A percentile compares a stretch with the other conserved stretches of the same genome.
phyloP scores from a whole-genome alignment of 2,888 invertebrate species.

The Nowickia ferox region DNA sequence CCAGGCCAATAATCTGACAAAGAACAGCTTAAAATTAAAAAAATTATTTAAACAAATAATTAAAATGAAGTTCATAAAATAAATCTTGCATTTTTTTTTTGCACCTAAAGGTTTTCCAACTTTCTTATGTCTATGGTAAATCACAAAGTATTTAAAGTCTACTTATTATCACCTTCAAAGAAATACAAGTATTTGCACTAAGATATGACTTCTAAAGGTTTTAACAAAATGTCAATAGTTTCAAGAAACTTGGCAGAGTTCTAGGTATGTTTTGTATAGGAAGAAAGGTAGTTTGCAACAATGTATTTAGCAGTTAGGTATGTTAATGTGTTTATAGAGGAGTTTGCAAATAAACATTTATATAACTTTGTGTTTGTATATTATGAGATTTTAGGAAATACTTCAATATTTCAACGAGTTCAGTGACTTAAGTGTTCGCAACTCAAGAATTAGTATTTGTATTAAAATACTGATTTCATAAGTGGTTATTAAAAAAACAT shows the following conservation, averaged over 20 bases:
- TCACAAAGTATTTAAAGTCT: background rate
- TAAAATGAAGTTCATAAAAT: background rate
- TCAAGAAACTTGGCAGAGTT: background rate
- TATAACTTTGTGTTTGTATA: no score
- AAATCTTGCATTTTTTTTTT: background rate
- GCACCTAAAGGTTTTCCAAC: slow-evolving; percentile 16
- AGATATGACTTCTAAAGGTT: slow-evolving; percentile 3
- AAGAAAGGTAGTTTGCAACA: background rate
- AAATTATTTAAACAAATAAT: background rate
- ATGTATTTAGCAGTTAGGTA: background rate
- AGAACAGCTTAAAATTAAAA: background rate
- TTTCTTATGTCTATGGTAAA: background rate
- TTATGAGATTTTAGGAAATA: background rate
- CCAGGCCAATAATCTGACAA: slow-evolving; percentile 16
- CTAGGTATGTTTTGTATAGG: background rate
- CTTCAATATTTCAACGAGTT: no score
- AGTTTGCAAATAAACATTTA: no score
- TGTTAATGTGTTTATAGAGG: no score
- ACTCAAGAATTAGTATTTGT: no score
- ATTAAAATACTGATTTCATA: no score
- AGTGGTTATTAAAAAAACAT: no score
- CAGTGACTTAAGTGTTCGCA: no score
- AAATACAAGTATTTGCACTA: background rate
- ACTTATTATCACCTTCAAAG: background rate
- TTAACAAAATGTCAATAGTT: slow-evolving; percentile 9